phyloP scores from a whole-genome alignment of 2,113 vertebrate species.

The Syngnathoides biaculeatus region DNA sequence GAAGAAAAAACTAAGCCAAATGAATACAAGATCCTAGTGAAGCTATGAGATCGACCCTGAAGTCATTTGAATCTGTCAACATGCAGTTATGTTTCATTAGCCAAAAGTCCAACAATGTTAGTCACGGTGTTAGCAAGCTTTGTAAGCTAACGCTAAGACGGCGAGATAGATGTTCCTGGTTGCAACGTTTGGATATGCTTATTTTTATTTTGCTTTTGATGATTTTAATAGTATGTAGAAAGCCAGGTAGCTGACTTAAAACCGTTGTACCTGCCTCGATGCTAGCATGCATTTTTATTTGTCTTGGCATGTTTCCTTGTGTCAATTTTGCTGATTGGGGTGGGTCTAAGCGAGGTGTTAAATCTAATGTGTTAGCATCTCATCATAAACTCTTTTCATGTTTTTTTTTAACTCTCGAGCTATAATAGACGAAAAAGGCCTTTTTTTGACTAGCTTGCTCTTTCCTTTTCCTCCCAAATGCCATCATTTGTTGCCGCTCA shows the following conservation, averaged over 20 bases:
- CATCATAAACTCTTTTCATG: background rate
- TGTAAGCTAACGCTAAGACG: background rate
- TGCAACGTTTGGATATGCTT: background rate
- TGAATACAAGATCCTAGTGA: background rate
- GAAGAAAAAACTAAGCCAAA: background rate
- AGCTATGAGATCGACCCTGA: background rate
- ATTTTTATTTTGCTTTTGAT: background rate
- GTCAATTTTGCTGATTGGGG: background rate
- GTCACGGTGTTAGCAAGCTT: background rate
- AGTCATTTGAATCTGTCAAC: background rate
- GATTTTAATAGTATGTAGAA: background rate
- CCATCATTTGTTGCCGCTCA: constrained; percentile 57
- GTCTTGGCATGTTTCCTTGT: too few relatives aligned
- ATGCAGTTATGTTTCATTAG: background rate
- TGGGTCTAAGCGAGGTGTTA: background rate
- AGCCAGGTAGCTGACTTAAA: too few relatives aligned
- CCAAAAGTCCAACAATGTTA: background rate
- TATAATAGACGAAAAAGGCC: constrained; percentile 13
- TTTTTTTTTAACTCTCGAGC: constrained; percentile 19
- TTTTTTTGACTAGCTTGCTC: constrained; percentile 9
- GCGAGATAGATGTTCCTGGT: background rate
- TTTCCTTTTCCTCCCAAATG: constrained; percentile 42
- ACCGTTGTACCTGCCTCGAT: too few relatives aligned
- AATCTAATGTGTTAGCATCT: background rate
- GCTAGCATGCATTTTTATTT: too few relatives aligned